phyloP scores from a whole-genome alignment of 2,888 invertebrate species.

The Dendrolimus pini region DNA sequence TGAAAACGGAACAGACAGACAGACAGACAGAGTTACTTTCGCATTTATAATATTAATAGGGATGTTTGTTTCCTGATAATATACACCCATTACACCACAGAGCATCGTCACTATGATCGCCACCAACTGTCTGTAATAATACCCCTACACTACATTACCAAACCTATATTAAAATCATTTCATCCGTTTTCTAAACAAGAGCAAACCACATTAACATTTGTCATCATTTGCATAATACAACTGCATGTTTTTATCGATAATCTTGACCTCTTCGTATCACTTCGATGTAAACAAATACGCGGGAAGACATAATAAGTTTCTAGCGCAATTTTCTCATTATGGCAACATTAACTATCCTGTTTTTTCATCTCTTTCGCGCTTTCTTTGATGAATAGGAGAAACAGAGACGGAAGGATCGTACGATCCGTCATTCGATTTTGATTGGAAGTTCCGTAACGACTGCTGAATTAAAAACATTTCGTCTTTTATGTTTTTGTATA shows the following conservation, averaged over 20 bases:
- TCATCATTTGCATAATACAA: neutral
- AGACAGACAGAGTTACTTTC: no score
- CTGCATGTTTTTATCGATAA: constrained; percentile 17
- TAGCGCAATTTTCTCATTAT: constrained; percentile 23
- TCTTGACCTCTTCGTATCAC: constrained; percentile 29
- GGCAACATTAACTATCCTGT: constrained; percentile 30
- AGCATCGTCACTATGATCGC: no score
- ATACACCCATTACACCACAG: no score
- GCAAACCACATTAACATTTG: no score
- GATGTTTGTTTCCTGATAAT: no score
- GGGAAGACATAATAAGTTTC: constrained; percentile 9
- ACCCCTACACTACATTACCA: no score
- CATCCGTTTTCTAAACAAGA: no score
- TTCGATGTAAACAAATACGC: constrained; percentile 20
- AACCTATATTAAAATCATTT: no score
- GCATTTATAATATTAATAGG: no score
- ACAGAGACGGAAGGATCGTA: constrained; percentile 54
- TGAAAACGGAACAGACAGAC: no score
- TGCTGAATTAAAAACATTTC: constrained; percentile 1
- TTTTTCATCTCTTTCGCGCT: constrained; percentile 29
- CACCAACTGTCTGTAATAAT: no score
- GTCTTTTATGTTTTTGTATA: constrained; percentile 3
- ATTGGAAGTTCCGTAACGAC: constrained; percentile 28
- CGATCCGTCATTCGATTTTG: constrained; percentile 51
- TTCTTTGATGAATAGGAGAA: constrained; percentile 14